Percentiles rank a stretch among this genome's conserved stretches.
phyloP scores from a whole-genome alignment of 2,888 invertebrate species.

The Acanthosepion esculentum region DNA sequence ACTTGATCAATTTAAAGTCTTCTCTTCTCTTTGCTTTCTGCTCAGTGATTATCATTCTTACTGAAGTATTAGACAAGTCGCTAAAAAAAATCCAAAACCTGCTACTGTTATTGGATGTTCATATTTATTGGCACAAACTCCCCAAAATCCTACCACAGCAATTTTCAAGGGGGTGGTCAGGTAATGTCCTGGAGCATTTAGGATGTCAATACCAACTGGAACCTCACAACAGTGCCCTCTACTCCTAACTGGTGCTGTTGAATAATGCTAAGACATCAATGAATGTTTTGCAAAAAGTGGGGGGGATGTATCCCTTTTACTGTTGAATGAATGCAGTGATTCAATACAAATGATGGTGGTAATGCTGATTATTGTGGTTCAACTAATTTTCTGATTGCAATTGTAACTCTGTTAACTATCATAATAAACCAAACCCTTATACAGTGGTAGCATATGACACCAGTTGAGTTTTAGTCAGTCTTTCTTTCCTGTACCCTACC shows the following conservation, averaged over 20 bases:
- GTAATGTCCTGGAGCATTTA: not conserved
- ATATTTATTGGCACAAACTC: no score
- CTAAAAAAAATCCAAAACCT: no score
- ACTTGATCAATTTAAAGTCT: no score
- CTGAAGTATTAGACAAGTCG: no score
- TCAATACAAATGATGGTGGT: not conserved
- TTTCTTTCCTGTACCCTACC: not conserved
- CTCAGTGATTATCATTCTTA: no score
- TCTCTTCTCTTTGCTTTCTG: no score
- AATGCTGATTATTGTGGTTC: not conserved
- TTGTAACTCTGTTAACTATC: not conserved
- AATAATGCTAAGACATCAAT: not conserved
- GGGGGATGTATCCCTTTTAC: not conserved
- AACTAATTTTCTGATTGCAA: constrained; percentile 33
- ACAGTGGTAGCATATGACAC: not conserved
- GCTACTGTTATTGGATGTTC: no score
- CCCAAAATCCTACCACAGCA: no score
- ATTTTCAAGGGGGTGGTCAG: not conserved
- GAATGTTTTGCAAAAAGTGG: not conserved
- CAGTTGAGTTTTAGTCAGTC: not conserved
- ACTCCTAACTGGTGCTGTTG: not conserved
- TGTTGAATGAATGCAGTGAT: not conserved
- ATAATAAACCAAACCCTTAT: not conserved
- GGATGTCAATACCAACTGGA: not conserved
- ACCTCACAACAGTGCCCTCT: not conserved